phyloP scores from a whole-genome alignment of 2,797 vertebrate species.

The Carduelis carduelis region DNA sequence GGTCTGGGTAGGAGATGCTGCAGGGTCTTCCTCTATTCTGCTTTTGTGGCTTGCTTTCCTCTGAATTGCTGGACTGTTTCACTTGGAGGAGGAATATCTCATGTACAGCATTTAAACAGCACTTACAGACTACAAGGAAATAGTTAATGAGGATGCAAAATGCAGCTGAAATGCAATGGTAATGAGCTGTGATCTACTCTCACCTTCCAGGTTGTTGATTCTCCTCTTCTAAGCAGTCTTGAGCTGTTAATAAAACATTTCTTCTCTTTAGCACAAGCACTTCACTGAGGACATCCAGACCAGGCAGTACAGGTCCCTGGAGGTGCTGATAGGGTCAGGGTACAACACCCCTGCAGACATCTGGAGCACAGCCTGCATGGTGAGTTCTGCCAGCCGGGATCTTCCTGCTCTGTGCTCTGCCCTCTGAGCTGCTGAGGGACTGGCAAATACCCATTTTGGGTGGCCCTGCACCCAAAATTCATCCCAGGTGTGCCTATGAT shows the following conservation, averaged over 20 bases:
- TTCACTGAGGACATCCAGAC: conserved; percentile 93
- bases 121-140: background rate
- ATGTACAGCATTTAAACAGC: background rate
- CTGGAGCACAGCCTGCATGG: conserved; percentile 84
- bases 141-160: background rate
- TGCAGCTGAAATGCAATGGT: background rate
- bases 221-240: background rate
- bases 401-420: background rate
- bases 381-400: conserved; percentile 19
- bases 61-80: background rate
- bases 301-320: conserved; percentile 79
- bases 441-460: background rate
- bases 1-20: background rate
- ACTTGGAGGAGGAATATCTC: background rate
- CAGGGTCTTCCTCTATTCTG: background rate
- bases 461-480: background rate
- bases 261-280: conserved; percentile 85
- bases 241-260: background rate
- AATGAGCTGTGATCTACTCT: background rate
- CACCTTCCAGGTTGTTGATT: background rate
- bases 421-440: background rate
- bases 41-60: background rate
- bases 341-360: conserved; percentile 83
- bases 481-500: accelerated
- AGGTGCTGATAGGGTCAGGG: conserved; percentile 80